phyloP scores from a whole-genome alignment of 2,888 invertebrate genomes.

The Drosophila percnosoma region DNA sequence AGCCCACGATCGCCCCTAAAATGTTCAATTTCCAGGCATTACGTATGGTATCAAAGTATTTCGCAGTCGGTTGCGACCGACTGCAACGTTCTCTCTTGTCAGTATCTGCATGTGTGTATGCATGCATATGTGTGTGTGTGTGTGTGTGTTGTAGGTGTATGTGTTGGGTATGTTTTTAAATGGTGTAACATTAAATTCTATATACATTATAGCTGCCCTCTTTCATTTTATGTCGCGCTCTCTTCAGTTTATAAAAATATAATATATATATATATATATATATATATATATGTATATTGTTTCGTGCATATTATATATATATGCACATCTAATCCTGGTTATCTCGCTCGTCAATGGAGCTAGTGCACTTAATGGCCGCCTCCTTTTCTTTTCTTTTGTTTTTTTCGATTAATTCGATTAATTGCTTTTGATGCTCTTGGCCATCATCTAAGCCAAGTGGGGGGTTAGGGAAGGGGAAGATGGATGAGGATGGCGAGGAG shows the following conservation, averaged over 20 bases:
- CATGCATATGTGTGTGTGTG: slow-evolving; percentile 1
- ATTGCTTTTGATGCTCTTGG: slow-evolving; percentile 4
- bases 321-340: slow-evolving; percentile 23
- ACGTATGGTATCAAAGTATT: too few relatives aligned
- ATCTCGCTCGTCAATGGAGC: slow-evolving; percentile 35
- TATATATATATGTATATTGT: background rate
- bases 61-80: too few relatives aligned
- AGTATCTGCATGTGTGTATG: background rate
- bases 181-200: slow-evolving; percentile 42
- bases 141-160: slow-evolving; percentile 8
- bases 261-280: slow-evolving; percentile 16
- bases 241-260: slow-evolving; percentile 41
- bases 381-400: background rate
- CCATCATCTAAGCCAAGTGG: background rate
- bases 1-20: too few relatives aligned
- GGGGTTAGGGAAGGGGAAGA: background rate
- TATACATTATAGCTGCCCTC: slow-evolving; percentile 35
- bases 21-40: too few relatives aligned
- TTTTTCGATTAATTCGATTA: slow-evolving; percentile 21
- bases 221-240: background rate
- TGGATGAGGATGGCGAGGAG: background rate
- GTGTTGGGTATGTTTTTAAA: background rate
- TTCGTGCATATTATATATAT: background rate
- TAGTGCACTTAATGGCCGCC: slow-evolving; percentile 22
- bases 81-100: too few relatives aligned